phyloP scores from a whole-genome alignment of 2,888 invertebrate species.

The Tenodera sinensis region DNA sequence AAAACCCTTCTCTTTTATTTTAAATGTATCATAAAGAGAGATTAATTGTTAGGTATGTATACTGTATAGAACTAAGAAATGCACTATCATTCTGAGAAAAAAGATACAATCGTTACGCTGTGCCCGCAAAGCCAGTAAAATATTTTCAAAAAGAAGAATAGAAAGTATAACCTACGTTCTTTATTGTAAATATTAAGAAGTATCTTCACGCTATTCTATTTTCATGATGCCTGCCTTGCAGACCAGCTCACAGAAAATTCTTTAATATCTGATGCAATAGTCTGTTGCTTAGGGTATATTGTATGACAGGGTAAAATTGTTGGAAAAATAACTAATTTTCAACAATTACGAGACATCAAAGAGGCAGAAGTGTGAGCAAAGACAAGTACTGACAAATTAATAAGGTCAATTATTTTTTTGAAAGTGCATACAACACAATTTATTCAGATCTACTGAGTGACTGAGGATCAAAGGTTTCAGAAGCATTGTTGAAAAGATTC shows the following conservation, averaged over 20 bases:
- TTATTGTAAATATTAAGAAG: background rate
- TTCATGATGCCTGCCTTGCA: background rate
- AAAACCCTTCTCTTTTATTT: background rate
- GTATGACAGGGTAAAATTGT: background rate
- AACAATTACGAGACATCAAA: background rate
- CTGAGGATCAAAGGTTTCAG: no score
- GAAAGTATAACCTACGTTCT: background rate
- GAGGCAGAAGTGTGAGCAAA: background rate
- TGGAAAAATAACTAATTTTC: background rate
- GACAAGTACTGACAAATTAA: background rate
- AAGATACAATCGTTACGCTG: background rate
- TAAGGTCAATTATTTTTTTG: background rate
- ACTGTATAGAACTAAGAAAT: background rate
- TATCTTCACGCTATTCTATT: background rate
- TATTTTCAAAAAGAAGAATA: background rate
- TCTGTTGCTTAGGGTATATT: background rate
- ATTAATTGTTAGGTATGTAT: background rate
- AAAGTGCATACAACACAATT: background rate
- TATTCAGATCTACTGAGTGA: background rate
- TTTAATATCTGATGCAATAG: background rate
- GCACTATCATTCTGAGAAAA: background rate
- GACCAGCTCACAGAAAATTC: background rate
- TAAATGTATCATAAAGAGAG: background rate
- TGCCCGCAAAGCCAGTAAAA: background rate
- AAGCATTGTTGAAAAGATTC: no score